Evolutionary conservation across 2,113 vertebrate species (phyloP), one percentile per base, ranked within the genome.

Genomic region (Miniopterus natalensis): DNA sequence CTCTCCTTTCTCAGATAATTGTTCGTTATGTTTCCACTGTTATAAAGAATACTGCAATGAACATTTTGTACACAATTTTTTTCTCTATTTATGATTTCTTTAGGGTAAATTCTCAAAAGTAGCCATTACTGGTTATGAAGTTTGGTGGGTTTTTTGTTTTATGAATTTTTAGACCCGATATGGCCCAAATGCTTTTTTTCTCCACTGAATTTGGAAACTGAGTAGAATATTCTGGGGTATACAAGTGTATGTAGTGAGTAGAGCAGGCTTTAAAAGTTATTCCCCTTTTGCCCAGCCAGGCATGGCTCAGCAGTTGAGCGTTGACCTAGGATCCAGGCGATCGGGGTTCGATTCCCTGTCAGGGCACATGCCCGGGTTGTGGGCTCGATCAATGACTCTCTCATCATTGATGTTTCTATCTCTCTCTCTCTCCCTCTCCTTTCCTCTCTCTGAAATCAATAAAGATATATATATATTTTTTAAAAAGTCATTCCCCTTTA

Each of bases 181-280:
- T 45, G 59, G 42, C 70, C n/a, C 42, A 70, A 85, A 78, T 74
- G 6, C 36, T 36, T 36, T 42, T 55, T 89, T 74, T 80, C 40
- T 95, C 6, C 7, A 45, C 12, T 51, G 88, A 78, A 65, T 63
- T 70, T 80, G 71, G 84, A 94, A 96, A 88, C 51, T 13, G 31
- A 59, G 57, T 13, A 31, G 75, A 92, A 29, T 7, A 20, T 84
- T 75, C 40, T 85, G 29, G 36, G 36, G 31, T 36, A 6, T 31
- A n/a, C 3, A 42, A 5, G 57, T 80, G 40, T 68, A 2, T 68
- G 9, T 31, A 55, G 8, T 57, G 42, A 85, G 83, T 47, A 77
- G 42, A 70, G 36, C 77, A 53, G 25, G 15, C 53, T 31, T 88
- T 95, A 40, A 77, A 29, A 79, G 57, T 65, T 47, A 53, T 42